Conservation (phyloP, 2,888 invertebrate species). For the Nematopogon swammerdamellus region DNA sequence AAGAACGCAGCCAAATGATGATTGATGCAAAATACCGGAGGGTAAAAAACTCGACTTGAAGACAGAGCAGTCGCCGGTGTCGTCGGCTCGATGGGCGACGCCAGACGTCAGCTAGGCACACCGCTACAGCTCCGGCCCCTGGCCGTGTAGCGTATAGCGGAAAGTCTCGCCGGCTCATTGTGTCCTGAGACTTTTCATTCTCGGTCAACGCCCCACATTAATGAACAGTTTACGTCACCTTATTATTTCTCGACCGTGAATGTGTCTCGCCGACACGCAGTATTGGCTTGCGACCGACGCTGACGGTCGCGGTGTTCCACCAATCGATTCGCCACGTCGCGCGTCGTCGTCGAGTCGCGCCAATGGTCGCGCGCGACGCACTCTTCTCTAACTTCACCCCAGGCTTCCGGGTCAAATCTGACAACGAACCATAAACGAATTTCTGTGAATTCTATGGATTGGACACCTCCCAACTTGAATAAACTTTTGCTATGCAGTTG, state of each 20-base stretch:
- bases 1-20: background rate
- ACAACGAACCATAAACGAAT: too few relatives aligned
- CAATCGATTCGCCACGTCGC: constrained; percentile 36
- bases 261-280: constrained; percentile 19
- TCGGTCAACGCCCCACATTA: constrained; percentile 35
- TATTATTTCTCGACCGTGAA: constrained; percentile 26
- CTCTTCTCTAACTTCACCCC: too few relatives aligned
- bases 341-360: constrained; percentile 9
- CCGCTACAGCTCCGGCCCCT: too few relatives aligned
- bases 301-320: constrained; percentile 23
- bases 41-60: background rate
- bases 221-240: constrained; percentile 27
- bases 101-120: background rate
- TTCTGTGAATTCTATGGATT: too few relatives aligned
- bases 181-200: constrained; percentile 1
- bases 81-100: background rate
- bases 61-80: background rate
- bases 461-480: too few relatives aligned
- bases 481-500: too few relatives aligned
- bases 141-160: too few relatives aligned
- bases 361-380: too few relatives aligned
- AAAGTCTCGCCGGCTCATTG: background rate
- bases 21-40: background rate
- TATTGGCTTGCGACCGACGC: constrained; percentile 16
- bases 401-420: too few relatives aligned